These are phyloP conservation scores for Harpegnathos saltator DNA, from an alignment of 1,140 invertebrate species.

Conservation along the genomic window DNA sequence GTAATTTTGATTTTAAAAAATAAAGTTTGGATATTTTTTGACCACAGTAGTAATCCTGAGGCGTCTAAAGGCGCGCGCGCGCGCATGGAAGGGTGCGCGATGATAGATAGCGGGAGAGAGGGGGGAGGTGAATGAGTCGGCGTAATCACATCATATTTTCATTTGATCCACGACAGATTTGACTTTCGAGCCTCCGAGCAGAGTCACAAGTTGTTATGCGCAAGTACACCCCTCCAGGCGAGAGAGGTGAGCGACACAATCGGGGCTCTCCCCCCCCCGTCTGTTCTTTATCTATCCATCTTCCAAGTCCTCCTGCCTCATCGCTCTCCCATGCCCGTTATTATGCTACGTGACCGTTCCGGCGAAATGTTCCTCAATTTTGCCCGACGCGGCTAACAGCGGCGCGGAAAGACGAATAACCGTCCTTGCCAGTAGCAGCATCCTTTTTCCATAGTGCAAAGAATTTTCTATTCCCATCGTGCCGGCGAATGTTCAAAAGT, in stretches of 20 bases:
- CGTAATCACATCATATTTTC: constrained; percentile 29
- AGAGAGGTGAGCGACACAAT: constrained; percentile 18
- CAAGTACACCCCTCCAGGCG: too few relatives aligned
- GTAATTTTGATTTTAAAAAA: too few relatives aligned
- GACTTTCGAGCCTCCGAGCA: constrained; percentile 58
- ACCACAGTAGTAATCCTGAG: constrained; percentile 28
- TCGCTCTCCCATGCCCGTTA: neutral
- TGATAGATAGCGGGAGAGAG: too few relatives aligned
- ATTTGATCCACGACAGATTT: constrained; percentile 54
- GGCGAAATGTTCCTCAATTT: constrained; percentile 70
- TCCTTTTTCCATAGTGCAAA: constrained; percentile 23
- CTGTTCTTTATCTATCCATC: neutral
- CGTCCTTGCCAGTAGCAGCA: constrained; percentile 34
- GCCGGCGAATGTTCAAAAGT: constrained; percentile 44
- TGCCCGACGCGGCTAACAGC: constrained; percentile 60
- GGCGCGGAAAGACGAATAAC: constrained; percentile 72
- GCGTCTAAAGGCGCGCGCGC: too few relatives aligned
- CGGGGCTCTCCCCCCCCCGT: neutral
- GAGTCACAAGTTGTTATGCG: constrained; percentile 60
- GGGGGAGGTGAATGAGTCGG: neutral
- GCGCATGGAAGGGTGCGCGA: too few relatives aligned
- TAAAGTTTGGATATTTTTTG: too few relatives aligned
- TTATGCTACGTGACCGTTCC: constrained; percentile 68
- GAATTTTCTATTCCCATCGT: constrained; percentile 43
- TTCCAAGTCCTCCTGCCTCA: neutral